Conservation (phyloP, 1,140 invertebrate species). For the Drosophila setifemur region DNA sequence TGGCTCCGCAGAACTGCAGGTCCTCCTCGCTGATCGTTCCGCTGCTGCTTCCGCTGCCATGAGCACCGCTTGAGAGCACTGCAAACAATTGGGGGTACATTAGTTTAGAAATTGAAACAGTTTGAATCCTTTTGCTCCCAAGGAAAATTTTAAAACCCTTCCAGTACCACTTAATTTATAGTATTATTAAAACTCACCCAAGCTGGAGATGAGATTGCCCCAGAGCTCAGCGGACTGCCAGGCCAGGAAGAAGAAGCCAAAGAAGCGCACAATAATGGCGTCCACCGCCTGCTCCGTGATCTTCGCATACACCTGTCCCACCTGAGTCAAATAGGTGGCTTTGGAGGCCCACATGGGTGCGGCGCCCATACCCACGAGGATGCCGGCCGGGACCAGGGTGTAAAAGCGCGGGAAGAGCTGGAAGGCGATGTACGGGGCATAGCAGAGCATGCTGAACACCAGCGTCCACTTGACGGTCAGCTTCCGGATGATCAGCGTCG, state of each 20-base stretch:
- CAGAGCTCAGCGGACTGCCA: constrained; percentile 97
- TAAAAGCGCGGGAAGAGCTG: constrained; percentile 95
- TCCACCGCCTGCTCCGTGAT: constrained; percentile 93
- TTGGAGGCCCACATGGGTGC: constrained; percentile 98
- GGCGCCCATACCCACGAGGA: constrained; percentile 94
- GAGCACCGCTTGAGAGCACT: constrained; percentile 90
- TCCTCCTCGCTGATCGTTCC: constrained; percentile 83
- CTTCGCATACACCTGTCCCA: constrained; percentile 93
- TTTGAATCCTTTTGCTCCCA: too few relatives aligned
- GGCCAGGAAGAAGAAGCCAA: constrained; percentile 98
- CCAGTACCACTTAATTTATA: too few relatives aligned
- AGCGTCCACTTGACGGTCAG: constrained; percentile 98
- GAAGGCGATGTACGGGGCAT: constrained; percentile 95
- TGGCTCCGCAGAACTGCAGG: constrained; percentile 89
- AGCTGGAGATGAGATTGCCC: constrained; percentile 98
- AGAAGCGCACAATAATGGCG: constrained; percentile 96
- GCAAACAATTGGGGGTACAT: not conserved
- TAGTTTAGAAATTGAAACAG: too few relatives aligned
- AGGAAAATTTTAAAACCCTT: too few relatives aligned
- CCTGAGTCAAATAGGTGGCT: constrained; percentile 96
- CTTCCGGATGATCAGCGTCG: constrained; percentile 93
- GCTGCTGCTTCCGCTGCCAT: constrained; percentile 84
- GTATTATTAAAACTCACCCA: constrained; percentile 83
- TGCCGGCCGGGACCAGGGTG: constrained; percentile 95
- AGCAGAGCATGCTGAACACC: constrained; percentile 94